These are phyloP conservation scores for Mesembrinibis cayennensis DNA, from an alignment of 2,113 vertebrate species.

Conservation along the genomic window DNA sequence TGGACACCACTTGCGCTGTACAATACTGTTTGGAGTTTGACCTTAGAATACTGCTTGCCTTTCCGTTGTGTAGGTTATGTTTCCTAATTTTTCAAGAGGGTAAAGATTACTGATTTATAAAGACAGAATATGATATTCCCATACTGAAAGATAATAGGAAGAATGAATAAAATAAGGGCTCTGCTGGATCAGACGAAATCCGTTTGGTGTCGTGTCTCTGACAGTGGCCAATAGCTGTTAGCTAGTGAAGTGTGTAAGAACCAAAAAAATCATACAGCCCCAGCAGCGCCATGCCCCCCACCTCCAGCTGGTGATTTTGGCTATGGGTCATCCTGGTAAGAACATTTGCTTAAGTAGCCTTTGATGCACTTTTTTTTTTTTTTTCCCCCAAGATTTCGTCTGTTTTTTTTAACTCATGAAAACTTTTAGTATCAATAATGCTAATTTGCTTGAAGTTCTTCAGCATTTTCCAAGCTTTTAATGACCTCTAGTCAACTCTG, in stretches of 20 bases:
- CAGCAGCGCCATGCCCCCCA: no score
- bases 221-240: not conserved
- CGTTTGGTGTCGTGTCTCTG: not conserved
- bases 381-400: not conserved
- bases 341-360: not conserved
- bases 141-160: not conserved
- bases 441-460: not conserved
- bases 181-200: not conserved
- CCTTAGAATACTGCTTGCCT: not conserved
- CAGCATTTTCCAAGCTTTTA: not conserved
- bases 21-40: not conserved
- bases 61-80: not conserved
- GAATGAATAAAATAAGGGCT: not conserved
- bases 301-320: not conserved
- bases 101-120: not conserved
- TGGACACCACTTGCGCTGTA: not conserved
- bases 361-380: not conserved
- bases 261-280: accelerated
- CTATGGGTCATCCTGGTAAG: not conserved
- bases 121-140: not conserved
- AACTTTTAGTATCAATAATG: not conserved
- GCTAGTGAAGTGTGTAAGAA: not conserved
- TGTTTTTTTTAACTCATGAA: not conserved
- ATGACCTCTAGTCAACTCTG: not conserved
- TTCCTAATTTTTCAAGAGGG: not conserved